phyloP scores from a whole-genome alignment of 2,888 invertebrate species.

The Hirudinaria manillensis region DNA sequence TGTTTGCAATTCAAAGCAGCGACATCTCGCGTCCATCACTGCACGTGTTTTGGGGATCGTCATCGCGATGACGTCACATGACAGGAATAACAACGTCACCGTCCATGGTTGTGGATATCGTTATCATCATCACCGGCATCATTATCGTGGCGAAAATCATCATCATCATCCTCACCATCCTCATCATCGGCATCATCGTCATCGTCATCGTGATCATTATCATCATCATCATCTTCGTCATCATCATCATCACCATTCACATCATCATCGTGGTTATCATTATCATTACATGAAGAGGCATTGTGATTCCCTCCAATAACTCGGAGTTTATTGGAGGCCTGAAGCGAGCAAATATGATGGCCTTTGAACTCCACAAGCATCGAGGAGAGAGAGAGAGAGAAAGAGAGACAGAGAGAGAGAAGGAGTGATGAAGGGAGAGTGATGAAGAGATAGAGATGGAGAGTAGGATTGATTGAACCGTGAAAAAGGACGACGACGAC shows the following conservation, averaged over 20 bases:
- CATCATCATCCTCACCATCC: conserved; percentile 20
- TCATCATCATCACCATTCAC: conserved; percentile 17
- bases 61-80: background rate
- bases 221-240: conserved; percentile 21
- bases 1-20: too few species aligned
- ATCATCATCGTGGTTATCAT: conserved; percentile 22
- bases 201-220: conserved; percentile 27
- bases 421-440: too few species aligned
- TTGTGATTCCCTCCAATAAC: background rate
- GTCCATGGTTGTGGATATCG: background rate
- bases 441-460: too few species aligned
- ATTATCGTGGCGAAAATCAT: background rate
- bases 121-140: conserved; percentile 10
- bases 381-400: too few species aligned
- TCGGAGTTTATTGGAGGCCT: too few species aligned
- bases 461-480: too few species aligned
- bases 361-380: too few species aligned
- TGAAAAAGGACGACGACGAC: too few species aligned
- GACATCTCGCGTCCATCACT: too few species aligned
- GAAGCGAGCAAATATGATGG: too few species aligned
- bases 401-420: too few species aligned
- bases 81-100: background rate
- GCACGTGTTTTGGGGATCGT: too few species aligned
- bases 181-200: conserved; percentile 19
- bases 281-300: conserved; percentile 6